These are phyloP conservation scores for Phacellophora camtschatica DNA, from an alignment of 30 jellyfish, hydroid and myxozoan genomes.

Conservation along the genomic window DNA sequence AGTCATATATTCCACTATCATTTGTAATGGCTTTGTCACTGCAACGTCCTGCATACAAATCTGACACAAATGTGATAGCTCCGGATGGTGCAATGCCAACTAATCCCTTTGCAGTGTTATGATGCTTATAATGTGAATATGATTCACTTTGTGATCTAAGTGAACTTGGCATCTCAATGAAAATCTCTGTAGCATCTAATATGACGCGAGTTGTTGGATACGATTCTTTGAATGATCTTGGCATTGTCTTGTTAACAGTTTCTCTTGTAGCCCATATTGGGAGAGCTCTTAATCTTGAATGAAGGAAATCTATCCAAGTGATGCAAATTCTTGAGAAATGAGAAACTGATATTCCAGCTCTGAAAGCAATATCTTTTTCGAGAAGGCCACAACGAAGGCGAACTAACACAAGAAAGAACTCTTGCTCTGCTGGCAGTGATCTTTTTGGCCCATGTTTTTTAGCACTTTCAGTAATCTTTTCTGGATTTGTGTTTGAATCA, in stretches of 20 bases:
- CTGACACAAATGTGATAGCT: conserved; percentile 61
- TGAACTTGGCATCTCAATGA: conserved; percentile 66
- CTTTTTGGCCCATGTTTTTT: conserved; percentile 37
- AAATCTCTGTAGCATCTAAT: conserved; percentile 40
- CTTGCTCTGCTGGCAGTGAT: conserved; percentile 12
- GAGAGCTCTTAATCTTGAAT: background rate
- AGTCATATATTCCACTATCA: conserved; percentile 13
- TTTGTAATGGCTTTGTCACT: conserved; percentile 27
- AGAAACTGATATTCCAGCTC: conserved; percentile 25
- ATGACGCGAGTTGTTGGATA: conserved; percentile 1
- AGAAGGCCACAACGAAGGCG: conserved; percentile 30
- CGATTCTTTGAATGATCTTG: background rate
- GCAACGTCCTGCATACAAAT: conserved; percentile 55
- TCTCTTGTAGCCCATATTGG: conserved; percentile 9
- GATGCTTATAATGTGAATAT: conserved; percentile 53
- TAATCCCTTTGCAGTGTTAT: conserved; percentile 79
- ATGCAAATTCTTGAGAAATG: conserved; percentile 35
- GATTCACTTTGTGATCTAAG: conserved; percentile 67
- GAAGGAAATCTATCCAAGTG: conserved; percentile 39
- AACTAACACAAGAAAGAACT: conserved; percentile 24
- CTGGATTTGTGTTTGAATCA: conserved; percentile 21
- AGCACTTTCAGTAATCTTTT: background rate
- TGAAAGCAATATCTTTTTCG: conserved; percentile 5
- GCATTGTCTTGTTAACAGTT: background rate
- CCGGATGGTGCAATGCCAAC: conserved; percentile 81